phyloP scores from a whole-genome alignment of 2,797 vertebrate species.

The Diceros bicornis region DNA sequence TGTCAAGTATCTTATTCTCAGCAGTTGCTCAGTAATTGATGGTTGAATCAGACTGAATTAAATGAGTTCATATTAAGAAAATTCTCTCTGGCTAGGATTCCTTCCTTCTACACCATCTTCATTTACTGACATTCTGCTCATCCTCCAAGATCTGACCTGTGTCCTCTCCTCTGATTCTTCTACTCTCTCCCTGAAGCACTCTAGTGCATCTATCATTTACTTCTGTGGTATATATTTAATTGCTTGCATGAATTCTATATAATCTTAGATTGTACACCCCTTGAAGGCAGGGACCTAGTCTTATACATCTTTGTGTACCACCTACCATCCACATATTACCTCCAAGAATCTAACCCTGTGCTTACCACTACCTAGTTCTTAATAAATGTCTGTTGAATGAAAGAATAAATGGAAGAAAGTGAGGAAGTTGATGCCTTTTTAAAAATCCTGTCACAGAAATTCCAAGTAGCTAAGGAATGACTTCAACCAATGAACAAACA shows the following conservation, averaged over 20 bases:
- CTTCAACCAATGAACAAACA: background rate
- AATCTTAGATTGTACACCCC: background rate
- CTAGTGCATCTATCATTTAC: background rate
- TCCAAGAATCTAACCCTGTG: background rate
- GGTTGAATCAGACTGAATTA: background rate
- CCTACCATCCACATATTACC: background rate
- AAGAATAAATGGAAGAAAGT: background rate
- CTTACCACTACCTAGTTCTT: background rate
- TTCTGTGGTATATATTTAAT: background rate
- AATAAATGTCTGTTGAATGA: conserved; percentile 25
- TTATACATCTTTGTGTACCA: background rate
- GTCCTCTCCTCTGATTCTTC: background rate
- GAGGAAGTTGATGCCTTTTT: background rate
- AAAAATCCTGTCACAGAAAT: background rate
- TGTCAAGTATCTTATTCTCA: background rate
- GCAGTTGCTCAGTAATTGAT: background rate
- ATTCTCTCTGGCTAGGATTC: background rate
- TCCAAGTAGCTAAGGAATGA: conserved; percentile 1
- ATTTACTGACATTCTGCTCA: background rate
- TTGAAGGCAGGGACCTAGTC: background rate
- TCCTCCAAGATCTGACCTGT: background rate
- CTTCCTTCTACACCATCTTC: background rate
- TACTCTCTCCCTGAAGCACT: background rate
- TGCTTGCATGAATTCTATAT: background rate
- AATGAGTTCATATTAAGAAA: background rate